A percentile compares a stretch with the other conserved stretches of the same genome.
phyloP scores from a whole-genome alignment of 2,797 vertebrate genomes.

The Xerus rutilus region DNA sequence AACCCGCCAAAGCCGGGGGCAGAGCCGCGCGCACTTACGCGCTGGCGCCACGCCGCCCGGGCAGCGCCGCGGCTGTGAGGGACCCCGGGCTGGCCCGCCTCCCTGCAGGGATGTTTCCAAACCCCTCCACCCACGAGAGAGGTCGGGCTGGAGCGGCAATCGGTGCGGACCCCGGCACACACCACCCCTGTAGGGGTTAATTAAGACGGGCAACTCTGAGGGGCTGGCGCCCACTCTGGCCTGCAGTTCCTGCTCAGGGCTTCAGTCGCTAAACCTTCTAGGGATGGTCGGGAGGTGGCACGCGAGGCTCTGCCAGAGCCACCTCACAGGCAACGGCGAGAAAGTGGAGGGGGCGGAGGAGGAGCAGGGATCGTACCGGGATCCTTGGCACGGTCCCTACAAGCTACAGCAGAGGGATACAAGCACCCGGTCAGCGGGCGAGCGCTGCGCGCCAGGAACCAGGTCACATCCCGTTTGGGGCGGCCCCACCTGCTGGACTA shows the following conservation, averaged over 20 bases:
- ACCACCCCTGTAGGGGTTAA: not conserved
- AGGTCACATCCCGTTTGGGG: not conserved
- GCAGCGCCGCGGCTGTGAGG: not conserved
- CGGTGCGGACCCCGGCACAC: not conserved
- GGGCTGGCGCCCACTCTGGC: not conserved
- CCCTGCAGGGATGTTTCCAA: no score
- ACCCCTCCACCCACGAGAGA: not conserved
- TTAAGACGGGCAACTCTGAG: not conserved
- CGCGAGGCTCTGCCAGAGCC: constrained; percentile 49
- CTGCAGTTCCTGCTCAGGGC: not conserved
- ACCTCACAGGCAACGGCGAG: not conserved
- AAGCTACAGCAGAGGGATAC: not conserved
- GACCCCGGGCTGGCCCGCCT: not conserved
- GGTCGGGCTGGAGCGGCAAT: not conserved
- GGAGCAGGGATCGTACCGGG: not conserved
- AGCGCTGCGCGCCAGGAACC: not conserved
- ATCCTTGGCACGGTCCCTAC: not conserved
- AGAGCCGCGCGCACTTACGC: not conserved
- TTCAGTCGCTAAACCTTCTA: not conserved
- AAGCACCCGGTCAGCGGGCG: not conserved
- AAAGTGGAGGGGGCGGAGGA: not conserved
- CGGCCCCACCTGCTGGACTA: not conserved
- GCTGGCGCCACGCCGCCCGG: not conserved
- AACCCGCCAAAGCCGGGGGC: not conserved
- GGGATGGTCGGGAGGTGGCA: constrained; percentile 76